Evolutionary conservation across 2,113 vertebrate genomes (phyloP), one percentile per base, ranked within the genome.

Genomic region (Clarias magur): DNA sequence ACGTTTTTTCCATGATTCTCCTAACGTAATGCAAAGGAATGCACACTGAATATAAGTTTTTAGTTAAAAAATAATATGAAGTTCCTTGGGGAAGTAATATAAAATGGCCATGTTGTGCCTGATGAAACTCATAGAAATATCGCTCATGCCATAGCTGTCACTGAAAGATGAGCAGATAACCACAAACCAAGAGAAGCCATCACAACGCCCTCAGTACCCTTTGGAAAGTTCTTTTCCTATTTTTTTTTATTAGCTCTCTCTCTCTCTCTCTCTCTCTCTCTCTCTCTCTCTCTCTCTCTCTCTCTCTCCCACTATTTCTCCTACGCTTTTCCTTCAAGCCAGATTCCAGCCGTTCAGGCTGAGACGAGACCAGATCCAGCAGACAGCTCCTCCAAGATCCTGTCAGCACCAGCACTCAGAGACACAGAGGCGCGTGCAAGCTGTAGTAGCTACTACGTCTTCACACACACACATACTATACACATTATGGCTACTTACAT

Each of bases 361-460:
- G 84, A 84, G 65, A 13, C 15, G 1, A 12, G 78, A 62, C 85
- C 87, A 88, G 85, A 68, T 87, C 57, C 82, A 67, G 81, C 81
- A 84, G 60, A 79, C 13, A 15, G 42, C 34, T 30, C 34, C 85
- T 88, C 89, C 89, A 88, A 88, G 79, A 85, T 85, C 42, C 85
- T 90, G 89, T 90, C 87, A 90, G 65, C 88, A 79, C 84, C 84
- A 42, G 53, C 85, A 34, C 89, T 81, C 38, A 62, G 62, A 78
- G 80, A 86, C 73, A 73, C 86, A 82, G 84, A 42, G 83, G 84
- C 89, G 42, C 80, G 80, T 80, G 72, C 80, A 84, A 63, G 67
- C 88, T 80, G 67, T 53, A 56, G 59, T 65, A 48, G 19, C 27
- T 30, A 63, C 42, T 72, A 38, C 57, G 3, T 27, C 84, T 79